These are phyloP conservation scores for Bujurquina vittata DNA, from an alignment of 2,113 vertebrate genomes.

Conservation along the genomic window DNA sequence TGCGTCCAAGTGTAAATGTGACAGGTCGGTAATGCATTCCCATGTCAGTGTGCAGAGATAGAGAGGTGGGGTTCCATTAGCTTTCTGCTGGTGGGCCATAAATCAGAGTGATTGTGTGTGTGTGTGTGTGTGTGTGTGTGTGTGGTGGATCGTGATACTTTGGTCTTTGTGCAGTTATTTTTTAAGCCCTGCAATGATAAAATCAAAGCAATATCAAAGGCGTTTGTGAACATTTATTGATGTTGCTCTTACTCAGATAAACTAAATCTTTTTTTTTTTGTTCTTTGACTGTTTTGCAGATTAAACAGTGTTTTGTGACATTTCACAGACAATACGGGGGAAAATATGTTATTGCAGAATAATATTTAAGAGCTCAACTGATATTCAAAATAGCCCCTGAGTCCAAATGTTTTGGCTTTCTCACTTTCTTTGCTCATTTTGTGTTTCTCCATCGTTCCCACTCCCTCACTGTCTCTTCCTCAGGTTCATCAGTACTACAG, in stretches of 20 bases:
- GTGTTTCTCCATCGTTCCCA: not conserved
- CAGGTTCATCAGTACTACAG: conserved; percentile 99
- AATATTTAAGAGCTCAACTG: not conserved
- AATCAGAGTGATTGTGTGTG: conserved; percentile 70
- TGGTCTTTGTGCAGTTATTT: not conserved
- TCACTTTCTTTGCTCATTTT: not conserved
- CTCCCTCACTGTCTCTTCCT: not conserved
- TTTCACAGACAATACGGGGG: not conserved
- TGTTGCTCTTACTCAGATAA: not conserved
- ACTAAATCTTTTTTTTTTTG: not conserved
- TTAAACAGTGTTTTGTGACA: not conserved
- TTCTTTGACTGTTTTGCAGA: not conserved
- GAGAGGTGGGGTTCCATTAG: conserved; percentile 75
- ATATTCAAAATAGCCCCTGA: not conserved
- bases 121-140: conserved; percentile 23
- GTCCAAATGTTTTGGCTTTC: not conserved
- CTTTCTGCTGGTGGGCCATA: conserved; percentile 70
- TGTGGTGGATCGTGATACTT: conserved; percentile 1
- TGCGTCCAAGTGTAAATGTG: not conserved
- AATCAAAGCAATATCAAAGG: not conserved
- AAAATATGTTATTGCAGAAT: not conserved
- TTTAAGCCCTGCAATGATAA: not conserved
- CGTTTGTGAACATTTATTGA: not conserved
- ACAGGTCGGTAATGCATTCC: conserved; percentile 56
- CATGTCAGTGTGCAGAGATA: conserved; percentile 63